Conservation (phyloP, 2,797 vertebrate species). For the Tolypeutes matacus region DNA sequence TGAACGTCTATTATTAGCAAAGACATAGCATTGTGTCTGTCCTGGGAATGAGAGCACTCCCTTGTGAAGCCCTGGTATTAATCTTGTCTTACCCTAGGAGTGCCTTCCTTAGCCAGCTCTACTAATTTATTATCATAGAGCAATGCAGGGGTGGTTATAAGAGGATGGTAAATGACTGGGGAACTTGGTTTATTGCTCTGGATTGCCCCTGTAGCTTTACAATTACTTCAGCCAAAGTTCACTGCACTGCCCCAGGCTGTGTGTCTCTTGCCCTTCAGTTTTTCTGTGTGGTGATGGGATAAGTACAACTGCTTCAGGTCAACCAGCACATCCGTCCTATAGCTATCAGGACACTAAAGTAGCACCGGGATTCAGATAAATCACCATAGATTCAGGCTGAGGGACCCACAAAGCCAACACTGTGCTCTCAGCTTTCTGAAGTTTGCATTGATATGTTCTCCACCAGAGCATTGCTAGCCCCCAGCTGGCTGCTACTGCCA, state of each 20-base stretch:
- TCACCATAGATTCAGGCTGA: background rate
- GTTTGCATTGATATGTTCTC: background rate
- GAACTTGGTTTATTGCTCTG: background rate
- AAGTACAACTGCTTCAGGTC: background rate
- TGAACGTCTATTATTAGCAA: slow-evolving; percentile 29
- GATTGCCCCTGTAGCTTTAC: slow-evolving; percentile 21
- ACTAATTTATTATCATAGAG: background rate
- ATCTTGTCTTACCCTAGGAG: slow-evolving; percentile 19
- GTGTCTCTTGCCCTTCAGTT: slow-evolving; percentile 29
- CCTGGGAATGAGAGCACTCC: background rate
- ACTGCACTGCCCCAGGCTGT: background rate
- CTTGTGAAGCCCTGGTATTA: background rate
- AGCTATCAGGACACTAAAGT: background rate
- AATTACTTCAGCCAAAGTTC: slow-evolving; percentile 12
- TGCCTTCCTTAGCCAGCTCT: background rate
- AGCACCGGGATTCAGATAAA: background rate
- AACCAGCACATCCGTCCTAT: background rate
- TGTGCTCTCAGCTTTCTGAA: background rate
- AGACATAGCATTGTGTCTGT: background rate
- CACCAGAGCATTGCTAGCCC: background rate
- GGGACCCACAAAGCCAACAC: background rate
- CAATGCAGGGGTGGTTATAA: background rate
- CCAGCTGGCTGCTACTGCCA: slow-evolving; percentile 39
- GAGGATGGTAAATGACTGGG: background rate
- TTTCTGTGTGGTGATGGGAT: background rate